phyloP scores from a whole-genome alignment of 2,888 invertebrate species.

The Anaspis maculata region DNA sequence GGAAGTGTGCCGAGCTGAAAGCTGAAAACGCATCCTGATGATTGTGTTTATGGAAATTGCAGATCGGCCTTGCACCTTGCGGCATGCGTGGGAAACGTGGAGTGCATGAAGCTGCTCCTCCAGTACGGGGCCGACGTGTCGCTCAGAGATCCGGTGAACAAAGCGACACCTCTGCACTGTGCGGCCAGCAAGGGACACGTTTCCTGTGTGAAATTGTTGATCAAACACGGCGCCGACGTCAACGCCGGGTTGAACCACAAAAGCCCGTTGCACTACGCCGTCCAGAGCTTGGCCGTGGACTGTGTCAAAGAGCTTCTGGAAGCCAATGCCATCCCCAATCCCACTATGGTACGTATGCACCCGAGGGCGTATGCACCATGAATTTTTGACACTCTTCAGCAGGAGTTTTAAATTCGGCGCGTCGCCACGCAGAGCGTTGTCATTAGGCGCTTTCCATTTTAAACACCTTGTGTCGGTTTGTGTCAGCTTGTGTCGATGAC shows the following conservation, averaged over 20 bases:
- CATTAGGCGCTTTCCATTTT: too few species aligned
- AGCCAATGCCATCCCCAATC: slow-evolving; percentile 74
- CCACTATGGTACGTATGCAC: slow-evolving; percentile 55
- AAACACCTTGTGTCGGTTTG: too few species aligned
- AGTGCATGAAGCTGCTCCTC: slow-evolving; percentile 62
- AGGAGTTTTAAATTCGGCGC: too few species aligned
- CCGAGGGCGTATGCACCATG: not conserved
- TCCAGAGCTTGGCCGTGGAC: slow-evolving; percentile 64
- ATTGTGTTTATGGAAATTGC: slow-evolving; percentile 8
- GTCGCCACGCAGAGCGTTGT: too few species aligned
- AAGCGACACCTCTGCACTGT: slow-evolving; percentile 69
- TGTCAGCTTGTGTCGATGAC: too few species aligned
- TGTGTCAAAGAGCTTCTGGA: slow-evolving; percentile 66
- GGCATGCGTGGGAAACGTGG: slow-evolving; percentile 64
- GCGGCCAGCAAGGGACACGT: slow-evolving; percentile 61
- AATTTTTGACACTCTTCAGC: not conserved
- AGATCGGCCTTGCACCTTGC: slow-evolving; percentile 71
- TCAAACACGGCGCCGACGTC: slow-evolving; percentile 70
- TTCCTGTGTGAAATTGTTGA: slow-evolving; percentile 53
- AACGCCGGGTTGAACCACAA: slow-evolving; percentile 59
- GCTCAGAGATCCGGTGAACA: slow-evolving; percentile 61
- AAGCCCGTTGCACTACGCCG: slow-evolving; percentile 79
- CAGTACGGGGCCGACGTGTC: slow-evolving; percentile 57
- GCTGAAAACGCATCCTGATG: too few species aligned
- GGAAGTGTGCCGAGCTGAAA: too few species aligned